These are phyloP conservation scores for Thecophora atra DNA, from an alignment of 2,888 invertebrate genomes.

Conservation along the genomic window DNA sequence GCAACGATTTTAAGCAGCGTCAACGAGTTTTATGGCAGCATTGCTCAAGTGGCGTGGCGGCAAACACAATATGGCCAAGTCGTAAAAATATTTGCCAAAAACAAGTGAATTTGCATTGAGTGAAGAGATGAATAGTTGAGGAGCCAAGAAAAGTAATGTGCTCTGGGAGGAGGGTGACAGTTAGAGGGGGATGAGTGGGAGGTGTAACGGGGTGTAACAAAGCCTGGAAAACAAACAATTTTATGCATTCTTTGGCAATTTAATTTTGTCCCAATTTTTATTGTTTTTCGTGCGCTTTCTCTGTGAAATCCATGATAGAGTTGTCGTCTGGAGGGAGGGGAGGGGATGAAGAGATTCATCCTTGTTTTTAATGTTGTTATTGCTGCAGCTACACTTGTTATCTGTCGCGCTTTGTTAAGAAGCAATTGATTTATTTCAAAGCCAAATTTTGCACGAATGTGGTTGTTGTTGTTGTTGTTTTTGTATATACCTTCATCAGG, in stretches of 20 bases:
- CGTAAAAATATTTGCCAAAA: constrained; percentile 33
- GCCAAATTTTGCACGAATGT: constrained; percentile 19
- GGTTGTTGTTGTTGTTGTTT: constrained; percentile 24
- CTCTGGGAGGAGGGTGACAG: not conserved
- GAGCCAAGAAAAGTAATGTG: not conserved
- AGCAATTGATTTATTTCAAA: constrained; percentile 32
- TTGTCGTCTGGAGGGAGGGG: too few relatives aligned
- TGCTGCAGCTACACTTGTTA: constrained; percentile 25
- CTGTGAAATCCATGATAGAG: not conserved
- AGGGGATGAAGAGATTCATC: too few relatives aligned
- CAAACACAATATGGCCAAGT: constrained; percentile 30
- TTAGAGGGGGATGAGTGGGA: not conserved
- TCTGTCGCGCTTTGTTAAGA: constrained; percentile 20
- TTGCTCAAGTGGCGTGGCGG: constrained; percentile 33
- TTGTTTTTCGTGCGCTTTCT: not conserved
- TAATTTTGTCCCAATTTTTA: constrained; percentile 26
- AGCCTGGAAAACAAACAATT: constrained; percentile 5
- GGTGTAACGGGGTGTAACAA: not conserved
- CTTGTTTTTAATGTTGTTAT: constrained; percentile 11
- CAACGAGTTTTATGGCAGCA: constrained; percentile 26
- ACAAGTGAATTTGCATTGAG: constrained; percentile 33
- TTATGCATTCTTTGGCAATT: constrained; percentile 17
- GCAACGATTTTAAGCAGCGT: constrained; percentile 12
- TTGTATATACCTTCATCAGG: not conserved
- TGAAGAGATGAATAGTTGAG: not conserved